phyloP scores from a whole-genome alignment of 2,888 invertebrate species.

The Gasteruption jaculator region DNA sequence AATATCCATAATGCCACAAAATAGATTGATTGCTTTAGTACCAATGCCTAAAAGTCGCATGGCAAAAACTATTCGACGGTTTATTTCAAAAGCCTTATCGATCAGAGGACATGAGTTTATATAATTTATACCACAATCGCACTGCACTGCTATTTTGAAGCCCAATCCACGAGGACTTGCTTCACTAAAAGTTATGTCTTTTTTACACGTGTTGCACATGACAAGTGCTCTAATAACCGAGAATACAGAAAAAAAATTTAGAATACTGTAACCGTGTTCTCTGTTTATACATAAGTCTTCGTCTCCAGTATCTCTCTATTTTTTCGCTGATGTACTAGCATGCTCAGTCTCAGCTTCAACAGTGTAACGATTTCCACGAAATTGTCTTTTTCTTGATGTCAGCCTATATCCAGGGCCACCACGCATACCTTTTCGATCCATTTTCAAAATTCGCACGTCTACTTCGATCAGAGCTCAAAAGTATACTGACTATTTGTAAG shows the following conservation, averaged over 20 bases:
- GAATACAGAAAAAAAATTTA: slow-evolving; percentile 12
- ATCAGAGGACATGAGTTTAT: slow-evolving; percentile 12
- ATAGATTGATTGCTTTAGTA: slow-evolving; percentile 9
- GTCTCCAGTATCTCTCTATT: slow-evolving; percentile 8
- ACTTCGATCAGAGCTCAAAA: too few relatives aligned
- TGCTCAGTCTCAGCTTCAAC: too few relatives aligned
- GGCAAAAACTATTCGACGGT: slow-evolving; percentile 7
- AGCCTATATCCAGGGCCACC: too few relatives aligned
- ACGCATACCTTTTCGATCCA: too few relatives aligned
- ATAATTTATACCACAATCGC: slow-evolving; percentile 11
- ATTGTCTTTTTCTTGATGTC: too few relatives aligned
- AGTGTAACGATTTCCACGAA: slow-evolving; percentile 14
- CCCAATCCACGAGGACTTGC: slow-evolving; percentile 10
- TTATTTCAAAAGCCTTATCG: slow-evolving; percentile 11
- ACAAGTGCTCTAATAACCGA: slow-evolving; percentile 9
- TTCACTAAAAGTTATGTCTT: slow-evolving; percentile 10
- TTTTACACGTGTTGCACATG: slow-evolving; percentile 11
- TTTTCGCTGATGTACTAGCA: slow-evolving; percentile 16
- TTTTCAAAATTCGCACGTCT: too few relatives aligned
- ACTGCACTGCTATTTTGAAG: slow-evolving; percentile 11
- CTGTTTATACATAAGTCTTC: slow-evolving; percentile 2
- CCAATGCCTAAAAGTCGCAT: slow-evolving; percentile 14
- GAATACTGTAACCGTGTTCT: slow-evolving; percentile 9
- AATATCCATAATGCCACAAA: slow-evolving; percentile 12
- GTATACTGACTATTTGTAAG: too few relatives aligned